These are phyloP conservation scores for Esox niger DNA, from an alignment of 2,113 vertebrate species.

Conservation along the genomic window DNA sequence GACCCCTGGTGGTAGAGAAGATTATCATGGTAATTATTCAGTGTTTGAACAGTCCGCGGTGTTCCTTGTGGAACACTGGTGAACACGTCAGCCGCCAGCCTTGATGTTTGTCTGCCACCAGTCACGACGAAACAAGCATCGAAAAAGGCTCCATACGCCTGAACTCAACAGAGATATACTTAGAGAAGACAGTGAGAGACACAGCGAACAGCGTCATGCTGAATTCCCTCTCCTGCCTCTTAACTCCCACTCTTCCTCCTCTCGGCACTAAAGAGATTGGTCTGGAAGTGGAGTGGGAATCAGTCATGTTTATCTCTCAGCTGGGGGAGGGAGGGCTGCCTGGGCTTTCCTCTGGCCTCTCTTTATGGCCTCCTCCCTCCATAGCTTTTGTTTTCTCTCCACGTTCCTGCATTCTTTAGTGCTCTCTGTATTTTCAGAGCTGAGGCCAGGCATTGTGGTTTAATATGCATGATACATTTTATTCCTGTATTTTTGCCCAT, in stretches of 20 bases:
- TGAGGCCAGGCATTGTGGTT: conserved; percentile 66
- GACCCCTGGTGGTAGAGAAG: conserved; percentile 54
- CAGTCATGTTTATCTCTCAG: conserved; percentile 75
- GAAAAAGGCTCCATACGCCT: conserved; percentile 39
- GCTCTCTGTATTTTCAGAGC: conserved; percentile 68
- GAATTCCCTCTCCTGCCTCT: conserved; percentile 54
- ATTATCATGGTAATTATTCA: conserved; percentile 77
- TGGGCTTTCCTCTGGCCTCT: conserved; percentile 12
- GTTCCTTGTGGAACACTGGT: conserved; percentile 56
- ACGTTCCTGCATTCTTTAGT: conserved; percentile 66
- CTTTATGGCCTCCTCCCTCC: conserved; percentile 60
- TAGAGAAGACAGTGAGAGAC: conserved; percentile 30
- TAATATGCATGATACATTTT: conserved; percentile 76
- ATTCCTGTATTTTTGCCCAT: conserved; percentile 69
- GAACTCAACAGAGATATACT: conserved; percentile 62
- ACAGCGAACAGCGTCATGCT: conserved; percentile 48
- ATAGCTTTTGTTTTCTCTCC: conserved; percentile 68
- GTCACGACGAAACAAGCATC: conserved; percentile 27
- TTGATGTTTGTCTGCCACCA: conserved; percentile 60
- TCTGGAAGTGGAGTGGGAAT: conserved; percentile 68
- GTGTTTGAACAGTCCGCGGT: conserved; percentile 61
- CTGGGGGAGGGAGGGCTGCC: conserved; percentile 49
- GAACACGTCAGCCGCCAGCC: conserved; percentile 59
- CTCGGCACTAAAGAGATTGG: conserved; percentile 67
- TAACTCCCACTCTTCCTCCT: conserved; percentile 55